Conservation (phyloP, 2,797 vertebrate species). For the Enteromius unitaeniatus region DNA sequence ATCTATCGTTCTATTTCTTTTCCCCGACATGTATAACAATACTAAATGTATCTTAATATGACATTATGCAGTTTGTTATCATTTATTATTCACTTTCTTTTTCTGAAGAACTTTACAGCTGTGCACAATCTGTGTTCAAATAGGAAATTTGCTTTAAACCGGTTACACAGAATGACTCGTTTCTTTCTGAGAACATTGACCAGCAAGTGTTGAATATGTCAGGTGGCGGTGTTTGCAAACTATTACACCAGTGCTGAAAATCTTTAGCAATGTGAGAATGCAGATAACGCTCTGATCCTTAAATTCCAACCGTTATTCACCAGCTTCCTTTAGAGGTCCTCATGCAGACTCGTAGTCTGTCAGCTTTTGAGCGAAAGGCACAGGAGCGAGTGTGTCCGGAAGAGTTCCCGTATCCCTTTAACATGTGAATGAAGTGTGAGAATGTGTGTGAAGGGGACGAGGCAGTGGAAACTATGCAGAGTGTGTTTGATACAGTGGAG, state of each 20-base stretch:
- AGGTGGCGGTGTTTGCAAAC: not conserved
- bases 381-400: not conserved
- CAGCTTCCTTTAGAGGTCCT: slow-evolving; percentile 19
- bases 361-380: slow-evolving; percentile 29
- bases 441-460: slow-evolving; percentile 1
- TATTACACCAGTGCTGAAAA: not conserved
- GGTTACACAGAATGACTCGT: too few species aligned
- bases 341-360: slow-evolving; percentile 42
- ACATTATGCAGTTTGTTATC: too few species aligned
- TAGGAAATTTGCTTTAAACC: too few species aligned
- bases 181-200: too few species aligned
- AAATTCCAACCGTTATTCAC: not conserved
- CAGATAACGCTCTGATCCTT: not conserved
- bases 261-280: slow-evolving; percentile 11
- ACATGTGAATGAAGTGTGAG: slow-evolving; percentile 42
- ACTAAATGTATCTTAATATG: too few species aligned
- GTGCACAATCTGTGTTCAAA: too few species aligned
- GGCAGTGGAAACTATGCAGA: slow-evolving; percentile 46
- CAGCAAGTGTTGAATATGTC: not conserved
- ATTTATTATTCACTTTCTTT: too few species aligned
- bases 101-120: too few species aligned
- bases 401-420: not conserved
- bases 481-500: slow-evolving; percentile 7
- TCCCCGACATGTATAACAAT: too few species aligned
- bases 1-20: too few species aligned